A percentile compares a stretch with the other conserved stretches of the same genome.
phyloP scores from a whole-genome alignment of 2,113 vertebrate genomes.

The Mormoops blainvillei region DNA sequence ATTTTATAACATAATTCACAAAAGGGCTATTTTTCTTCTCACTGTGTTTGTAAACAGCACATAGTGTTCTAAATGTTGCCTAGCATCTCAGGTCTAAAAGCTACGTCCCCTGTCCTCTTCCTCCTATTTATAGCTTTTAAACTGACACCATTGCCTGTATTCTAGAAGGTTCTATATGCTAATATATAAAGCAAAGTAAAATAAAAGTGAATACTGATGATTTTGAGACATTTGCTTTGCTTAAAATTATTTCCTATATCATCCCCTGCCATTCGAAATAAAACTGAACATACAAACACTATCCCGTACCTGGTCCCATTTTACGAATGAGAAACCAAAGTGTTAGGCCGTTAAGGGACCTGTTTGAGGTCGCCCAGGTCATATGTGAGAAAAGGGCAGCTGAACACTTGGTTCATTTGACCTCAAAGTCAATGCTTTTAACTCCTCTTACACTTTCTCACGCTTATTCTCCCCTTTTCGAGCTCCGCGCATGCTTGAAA shows the following conservation, averaged over 20 bases:
- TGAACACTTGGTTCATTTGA: background rate
- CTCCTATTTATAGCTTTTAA: background rate
- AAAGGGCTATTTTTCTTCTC: background rate
- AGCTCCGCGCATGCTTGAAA: background rate
- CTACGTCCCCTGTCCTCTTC: background rate
- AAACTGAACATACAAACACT: background rate
- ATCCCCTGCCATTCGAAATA: background rate
- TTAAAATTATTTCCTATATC: background rate
- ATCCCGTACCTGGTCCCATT: background rate
- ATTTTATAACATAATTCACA: background rate
- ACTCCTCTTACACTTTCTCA: no score
- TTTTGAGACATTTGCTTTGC: conserved; percentile 3
- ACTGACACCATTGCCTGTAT: background rate
- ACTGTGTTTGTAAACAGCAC: background rate
- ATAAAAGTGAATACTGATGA: background rate
- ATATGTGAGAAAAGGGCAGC: background rate
- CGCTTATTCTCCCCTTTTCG: background rate
- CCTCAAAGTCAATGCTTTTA: background rate
- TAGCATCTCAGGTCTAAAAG: background rate
- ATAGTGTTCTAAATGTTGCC: background rate
- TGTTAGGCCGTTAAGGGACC: background rate
- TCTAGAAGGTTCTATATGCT: background rate
- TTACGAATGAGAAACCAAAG: conserved; percentile 5
- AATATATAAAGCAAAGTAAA: background rate
- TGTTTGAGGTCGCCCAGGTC: background rate